Evolutionary conservation across 1,140 invertebrate species (phyloP).

Genomic region (Amyelois transitella): DNA sequence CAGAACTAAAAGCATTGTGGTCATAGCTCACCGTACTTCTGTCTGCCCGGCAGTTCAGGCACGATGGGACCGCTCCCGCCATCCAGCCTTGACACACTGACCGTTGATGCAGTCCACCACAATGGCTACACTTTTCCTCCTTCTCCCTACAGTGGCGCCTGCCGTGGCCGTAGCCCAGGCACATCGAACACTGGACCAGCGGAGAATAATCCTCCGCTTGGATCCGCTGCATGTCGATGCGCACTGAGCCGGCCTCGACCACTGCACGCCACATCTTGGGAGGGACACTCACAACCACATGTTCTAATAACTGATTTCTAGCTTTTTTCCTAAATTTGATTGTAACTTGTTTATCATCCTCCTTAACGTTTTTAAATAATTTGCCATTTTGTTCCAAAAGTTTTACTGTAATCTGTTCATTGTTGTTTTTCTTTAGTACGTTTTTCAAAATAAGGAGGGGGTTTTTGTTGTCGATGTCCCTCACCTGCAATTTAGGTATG

Average conservation of each 20-base stretch:
- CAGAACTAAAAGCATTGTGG: not conserved
- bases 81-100: not conserved
- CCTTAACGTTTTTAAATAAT: not conserved
- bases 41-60: not conserved
- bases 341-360: constrained; percentile 2
- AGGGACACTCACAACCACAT: constrained; percentile 8
- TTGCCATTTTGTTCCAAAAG: constrained; percentile 12
- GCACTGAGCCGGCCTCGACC: not conserved
- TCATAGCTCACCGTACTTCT: not conserved
- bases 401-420: constrained; percentile 12
- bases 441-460: constrained; percentile 10
- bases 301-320: constrained; percentile 12
- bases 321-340: constrained; percentile 11
- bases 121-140: not conserved
- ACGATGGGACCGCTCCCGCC: not conserved
- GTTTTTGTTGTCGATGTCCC: constrained; percentile 15
- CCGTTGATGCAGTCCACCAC: not conserved
- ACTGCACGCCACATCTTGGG: constrained; percentile 13
- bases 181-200: constrained; percentile 13
- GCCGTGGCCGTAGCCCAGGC: constrained; percentile 17
- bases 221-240: constrained; percentile 13
- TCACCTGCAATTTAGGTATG: not conserved
- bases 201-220: constrained; percentile 11
- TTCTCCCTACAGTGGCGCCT: constrained; percentile 6
- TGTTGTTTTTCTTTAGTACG: constrained; percentile 5